Evolutionary conservation across 2,113 vertebrate genomes (phyloP).

Genomic region (Menura novaehollandiae): DNA sequence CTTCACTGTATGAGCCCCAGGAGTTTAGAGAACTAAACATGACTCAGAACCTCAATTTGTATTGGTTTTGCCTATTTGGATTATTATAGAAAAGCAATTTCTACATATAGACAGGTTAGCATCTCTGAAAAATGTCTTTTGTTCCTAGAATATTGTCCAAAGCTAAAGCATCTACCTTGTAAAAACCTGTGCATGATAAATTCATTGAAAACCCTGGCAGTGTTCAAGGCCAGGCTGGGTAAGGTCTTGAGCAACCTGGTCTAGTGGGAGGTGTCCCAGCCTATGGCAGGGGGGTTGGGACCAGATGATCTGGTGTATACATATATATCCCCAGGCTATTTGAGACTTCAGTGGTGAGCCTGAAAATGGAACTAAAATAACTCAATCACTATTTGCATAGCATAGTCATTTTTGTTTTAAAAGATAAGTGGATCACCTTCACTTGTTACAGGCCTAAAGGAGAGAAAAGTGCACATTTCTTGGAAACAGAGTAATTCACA

Average conservation of each 20-base stretch:
- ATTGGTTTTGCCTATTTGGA: neutral
- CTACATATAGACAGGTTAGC: neutral
- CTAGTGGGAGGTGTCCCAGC: neutral
- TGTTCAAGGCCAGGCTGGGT: no score
- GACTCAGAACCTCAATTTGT: neutral
- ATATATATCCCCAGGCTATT: neutral
- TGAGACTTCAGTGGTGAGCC: neutral
- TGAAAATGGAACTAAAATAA: neutral
- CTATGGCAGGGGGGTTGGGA: neutral
- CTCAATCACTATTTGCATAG: neutral
- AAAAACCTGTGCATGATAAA: neutral
- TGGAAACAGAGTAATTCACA: neutral
- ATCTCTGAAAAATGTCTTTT: neutral
- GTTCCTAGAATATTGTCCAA: neutral
- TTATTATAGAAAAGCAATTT: neutral
- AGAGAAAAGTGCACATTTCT: neutral
- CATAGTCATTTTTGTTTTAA: neutral
- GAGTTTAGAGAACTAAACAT: neutral
- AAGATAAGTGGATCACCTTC: neutral
- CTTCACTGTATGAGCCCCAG: neutral
- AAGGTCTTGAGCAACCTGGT: neutral
- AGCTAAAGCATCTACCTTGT: neutral
- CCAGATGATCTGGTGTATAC: neutral
- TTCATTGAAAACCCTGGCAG: neutral
- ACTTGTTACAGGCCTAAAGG: rapidly evolving